Conservation (phyloP, 2,888 invertebrate genomes). For the Hirtodrosophila alboralis region DNA sequence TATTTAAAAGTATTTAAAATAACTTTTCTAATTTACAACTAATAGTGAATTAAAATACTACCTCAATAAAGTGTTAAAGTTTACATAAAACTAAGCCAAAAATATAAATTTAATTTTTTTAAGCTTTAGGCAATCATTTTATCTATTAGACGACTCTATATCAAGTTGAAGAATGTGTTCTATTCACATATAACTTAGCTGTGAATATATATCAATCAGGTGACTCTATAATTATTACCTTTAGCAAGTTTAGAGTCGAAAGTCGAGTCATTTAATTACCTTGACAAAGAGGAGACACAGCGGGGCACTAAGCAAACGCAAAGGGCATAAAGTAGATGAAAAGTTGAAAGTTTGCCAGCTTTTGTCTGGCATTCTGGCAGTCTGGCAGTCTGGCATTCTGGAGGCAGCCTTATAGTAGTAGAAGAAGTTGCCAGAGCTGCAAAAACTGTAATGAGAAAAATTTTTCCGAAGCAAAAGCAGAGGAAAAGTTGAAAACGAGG, state of each 20-base stretch:
- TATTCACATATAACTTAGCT: background rate
- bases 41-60: too few relatives aligned
- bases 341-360: conserved; percentile 54
- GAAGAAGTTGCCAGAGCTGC: conserved; percentile 36
- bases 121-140: too few relatives aligned
- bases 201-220: conserved; percentile 20
- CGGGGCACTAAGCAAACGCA: conserved; percentile 16
- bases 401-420: conserved; percentile 20
- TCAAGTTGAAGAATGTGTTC: background rate
- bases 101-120: too few relatives aligned
- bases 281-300: conserved; percentile 12
- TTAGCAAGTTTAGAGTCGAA: conserved; percentile 11
- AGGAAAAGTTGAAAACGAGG: conserved; percentile 42
- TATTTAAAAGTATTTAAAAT: too few relatives aligned
- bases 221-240: conserved; percentile 29
- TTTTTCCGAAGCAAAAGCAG: conserved; percentile 35
- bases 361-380: conserved; percentile 37
- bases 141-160: too few relatives aligned
- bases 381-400: too few relatives aligned
- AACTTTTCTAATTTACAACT: too few relatives aligned
- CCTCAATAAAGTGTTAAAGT: too few relatives aligned
- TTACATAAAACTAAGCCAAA: too few relatives aligned
- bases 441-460: conserved; percentile 75
- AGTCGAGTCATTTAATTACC: conserved; percentile 61
- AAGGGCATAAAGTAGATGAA: conserved; percentile 36